Conservation (phyloP, 2,888 invertebrate genomes). For the Nymphalis urticae region DNA sequence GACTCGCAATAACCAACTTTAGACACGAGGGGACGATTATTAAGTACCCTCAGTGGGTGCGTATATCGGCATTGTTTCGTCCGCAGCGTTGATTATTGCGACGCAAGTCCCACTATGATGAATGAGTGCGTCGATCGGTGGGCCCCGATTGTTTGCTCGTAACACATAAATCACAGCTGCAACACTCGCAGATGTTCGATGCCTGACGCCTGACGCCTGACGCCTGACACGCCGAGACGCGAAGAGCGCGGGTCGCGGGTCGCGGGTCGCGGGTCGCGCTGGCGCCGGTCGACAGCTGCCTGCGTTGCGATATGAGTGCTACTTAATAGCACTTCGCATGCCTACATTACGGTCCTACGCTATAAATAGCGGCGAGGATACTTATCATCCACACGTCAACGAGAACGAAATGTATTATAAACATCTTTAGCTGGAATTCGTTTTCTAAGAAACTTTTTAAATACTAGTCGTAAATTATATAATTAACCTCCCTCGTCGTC, state of each 20-base stretch:
- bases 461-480: too few relatives aligned
- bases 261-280: slow-evolving; percentile 10
- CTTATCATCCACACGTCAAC: not conserved
- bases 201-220: slow-evolving; percentile 10
- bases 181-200: slow-evolving; percentile 17
- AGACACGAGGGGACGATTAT: slow-evolving; percentile 15
- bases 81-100: slow-evolving; percentile 10
- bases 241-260: slow-evolving; percentile 14
- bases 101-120: slow-evolving; percentile 12
- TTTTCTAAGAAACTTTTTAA: too few relatives aligned
- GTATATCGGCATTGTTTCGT: slow-evolving; percentile 4
- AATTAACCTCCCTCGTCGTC: too few relatives aligned
- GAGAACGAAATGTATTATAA: not conserved
- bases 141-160: not conserved
- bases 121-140: slow-evolving; percentile 4
- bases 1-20: not conserved
- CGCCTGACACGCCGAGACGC: not conserved
- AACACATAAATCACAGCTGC: slow-evolving; percentile 21
- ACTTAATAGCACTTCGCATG: not conserved
- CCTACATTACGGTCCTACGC: slow-evolving; percentile 16
- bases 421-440: too few relatives aligned
- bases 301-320: not conserved
- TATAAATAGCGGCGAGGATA: slow-evolving; percentile 17
- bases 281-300: slow-evolving; percentile 19
- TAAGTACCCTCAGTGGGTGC: slow-evolving; percentile 13